Conservation (phyloP, 2,888 invertebrate genomes). For the Dicycla oo region DNA sequence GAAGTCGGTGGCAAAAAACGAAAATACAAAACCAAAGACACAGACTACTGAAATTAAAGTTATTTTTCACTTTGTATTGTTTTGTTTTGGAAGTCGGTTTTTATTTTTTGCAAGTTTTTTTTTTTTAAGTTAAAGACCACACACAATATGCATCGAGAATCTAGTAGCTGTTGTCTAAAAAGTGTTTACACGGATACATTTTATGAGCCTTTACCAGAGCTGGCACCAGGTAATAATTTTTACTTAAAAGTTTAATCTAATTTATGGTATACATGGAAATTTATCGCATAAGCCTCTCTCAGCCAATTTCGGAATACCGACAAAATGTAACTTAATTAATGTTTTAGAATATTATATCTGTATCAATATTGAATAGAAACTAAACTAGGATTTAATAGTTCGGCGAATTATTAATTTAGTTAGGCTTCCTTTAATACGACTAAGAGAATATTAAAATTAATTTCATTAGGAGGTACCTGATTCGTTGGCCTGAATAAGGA, state of each 20-base stretch:
- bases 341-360: slow-evolving; percentile 45
- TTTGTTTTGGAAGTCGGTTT: too few species aligned
- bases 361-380: slow-evolving; percentile 36
- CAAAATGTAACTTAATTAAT: slow-evolving; percentile 59
- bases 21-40: too few species aligned
- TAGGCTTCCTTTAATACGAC: neutral
- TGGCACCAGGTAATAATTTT: slow-evolving; percentile 67
- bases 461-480: neutral
- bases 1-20: too few species aligned
- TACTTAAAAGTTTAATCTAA: slow-evolving; percentile 71
- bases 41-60: too few species aligned
- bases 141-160: slow-evolving; percentile 12
- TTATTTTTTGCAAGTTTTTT: too few species aligned
- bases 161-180: slow-evolving; percentile 20
- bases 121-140: neutral
- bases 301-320: slow-evolving; percentile 59
- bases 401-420: slow-evolving; percentile 12
- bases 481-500: neutral
- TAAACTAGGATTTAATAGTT: neutral
- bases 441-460: neutral
- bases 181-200: slow-evolving; percentile 42
- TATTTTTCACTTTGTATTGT: too few species aligned
- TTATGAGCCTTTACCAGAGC: slow-evolving; percentile 55
- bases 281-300: slow-evolving; percentile 68
- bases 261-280: slow-evolving; percentile 72